Evolutionary conservation across 53 echinoderm and acorn worm genomes (phyloP).

Genomic region (Crossaster papposus): DNA sequence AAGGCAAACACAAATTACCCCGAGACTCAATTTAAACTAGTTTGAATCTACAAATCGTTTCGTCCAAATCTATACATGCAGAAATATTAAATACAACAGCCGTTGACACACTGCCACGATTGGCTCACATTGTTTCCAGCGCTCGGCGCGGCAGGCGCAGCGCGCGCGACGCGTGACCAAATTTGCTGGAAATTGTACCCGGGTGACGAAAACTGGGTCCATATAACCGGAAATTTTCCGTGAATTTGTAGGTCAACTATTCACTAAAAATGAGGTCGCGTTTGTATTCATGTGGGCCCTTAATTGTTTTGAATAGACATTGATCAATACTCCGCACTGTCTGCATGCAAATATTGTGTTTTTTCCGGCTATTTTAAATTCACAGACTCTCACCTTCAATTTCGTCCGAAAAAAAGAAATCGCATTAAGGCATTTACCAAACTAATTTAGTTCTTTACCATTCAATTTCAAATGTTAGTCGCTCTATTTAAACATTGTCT

Average conservation of each 20-base stretch:
- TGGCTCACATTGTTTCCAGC: neutral
- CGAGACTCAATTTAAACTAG: too few relatives aligned
- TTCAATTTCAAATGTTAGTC: too few relatives aligned
- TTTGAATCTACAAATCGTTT: too few relatives aligned
- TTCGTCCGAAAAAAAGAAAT: too few relatives aligned
- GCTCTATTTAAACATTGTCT: too few relatives aligned
- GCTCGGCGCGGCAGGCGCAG: neutral
- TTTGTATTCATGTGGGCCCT: neutral
- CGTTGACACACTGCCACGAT: neutral
- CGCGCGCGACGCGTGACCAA: constrained; percentile 8
- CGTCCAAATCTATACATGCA: neutral
- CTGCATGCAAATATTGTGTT: too few relatives aligned
- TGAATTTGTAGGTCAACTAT: neutral
- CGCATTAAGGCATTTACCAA: too few relatives aligned
- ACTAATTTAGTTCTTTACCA: too few relatives aligned
- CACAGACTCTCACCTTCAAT: too few relatives aligned
- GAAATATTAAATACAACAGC: neutral
- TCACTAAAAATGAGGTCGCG: neutral
- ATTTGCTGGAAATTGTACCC: neutral
- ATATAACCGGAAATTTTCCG: neutral
- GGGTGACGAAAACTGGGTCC: neutral
- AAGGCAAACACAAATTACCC: too few relatives aligned
- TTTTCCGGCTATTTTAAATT: too few relatives aligned
- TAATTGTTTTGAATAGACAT: neutral
- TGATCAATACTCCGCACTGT: too few relatives aligned